Evolutionary conservation across 1,140 invertebrate genomes (phyloP).

Genomic region (Apolygus lucorum): DNA sequence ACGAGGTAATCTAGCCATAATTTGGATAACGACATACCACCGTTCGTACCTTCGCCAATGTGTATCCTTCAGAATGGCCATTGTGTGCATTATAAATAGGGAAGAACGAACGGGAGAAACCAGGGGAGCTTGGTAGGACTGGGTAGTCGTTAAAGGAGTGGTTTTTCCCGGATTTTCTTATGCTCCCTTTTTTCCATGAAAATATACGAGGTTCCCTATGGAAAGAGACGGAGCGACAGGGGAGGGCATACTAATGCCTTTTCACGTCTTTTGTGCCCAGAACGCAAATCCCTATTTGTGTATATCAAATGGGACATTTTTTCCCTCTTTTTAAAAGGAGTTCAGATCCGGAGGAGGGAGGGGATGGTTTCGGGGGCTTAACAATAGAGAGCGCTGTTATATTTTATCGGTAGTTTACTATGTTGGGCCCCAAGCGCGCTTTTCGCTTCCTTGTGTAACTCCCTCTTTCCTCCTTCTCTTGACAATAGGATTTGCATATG

Average conservation of each 20-base stretch:
- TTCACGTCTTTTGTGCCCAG: slow-evolving; percentile 26
- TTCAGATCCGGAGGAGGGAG: not conserved
- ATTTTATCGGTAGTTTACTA: slow-evolving; percentile 31
- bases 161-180: slow-evolving; percentile 26
- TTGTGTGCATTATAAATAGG: slow-evolving; percentile 17
- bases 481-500: slow-evolving; percentile 29
- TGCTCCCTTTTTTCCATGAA: slow-evolving; percentile 23
- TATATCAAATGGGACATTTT: slow-evolving; percentile 30
- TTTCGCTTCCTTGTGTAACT: slow-evolving; percentile 16
- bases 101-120: not conserved
- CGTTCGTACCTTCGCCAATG: not conserved
- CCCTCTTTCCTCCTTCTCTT: not conserved
- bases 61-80: not conserved
- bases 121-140: too few relatives aligned
- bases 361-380: slow-evolving; percentile 5
- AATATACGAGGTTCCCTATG: too few relatives aligned
- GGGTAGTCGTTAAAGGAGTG: slow-evolving; percentile 26
- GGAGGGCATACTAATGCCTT: slow-evolving; percentile 25
- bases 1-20: too few relatives aligned
- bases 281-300: slow-evolving; percentile 29
- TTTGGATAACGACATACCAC: not conserved
- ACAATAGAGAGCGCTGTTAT: slow-evolving; percentile 27
- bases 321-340: slow-evolving; percentile 4
- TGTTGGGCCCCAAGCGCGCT: slow-evolving; percentile 12
- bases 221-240: slow-evolving; percentile 6